Evolutionary conservation across 2,888 invertebrate species (phyloP).

Genomic region (Xanthia togata): DNA sequence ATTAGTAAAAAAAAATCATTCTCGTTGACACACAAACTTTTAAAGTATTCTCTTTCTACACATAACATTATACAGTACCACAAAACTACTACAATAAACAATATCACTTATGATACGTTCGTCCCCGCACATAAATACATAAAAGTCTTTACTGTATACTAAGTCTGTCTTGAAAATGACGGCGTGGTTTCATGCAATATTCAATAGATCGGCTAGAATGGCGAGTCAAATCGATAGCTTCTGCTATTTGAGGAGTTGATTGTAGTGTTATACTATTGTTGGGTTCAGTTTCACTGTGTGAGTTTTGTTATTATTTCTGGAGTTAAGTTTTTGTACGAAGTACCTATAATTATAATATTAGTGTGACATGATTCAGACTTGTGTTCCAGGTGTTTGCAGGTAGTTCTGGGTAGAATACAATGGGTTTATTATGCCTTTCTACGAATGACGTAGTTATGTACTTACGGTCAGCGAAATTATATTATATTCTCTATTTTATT

Average conservation of each 20-base stretch:
- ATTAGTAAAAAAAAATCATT: too few species aligned
- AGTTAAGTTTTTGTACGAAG: background rate
- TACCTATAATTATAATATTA: background rate
- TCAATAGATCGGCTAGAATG: constrained; percentile 50
- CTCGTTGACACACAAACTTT: background rate
- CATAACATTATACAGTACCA: background rate
- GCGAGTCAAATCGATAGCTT: constrained; percentile 61
- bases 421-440: background rate
- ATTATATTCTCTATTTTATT: background rate
- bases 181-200: constrained; percentile 62
- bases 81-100: constrained; percentile 21
- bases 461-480: too few species aligned
- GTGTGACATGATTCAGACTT: background rate
- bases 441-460: too few species aligned
- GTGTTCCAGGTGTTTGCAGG: background rate
- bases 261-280: constrained; percentile 37
- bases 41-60: background rate
- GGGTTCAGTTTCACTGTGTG: constrained; percentile 3
- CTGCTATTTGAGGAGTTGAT: constrained; percentile 57
- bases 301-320: constrained; percentile 18
- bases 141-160: constrained; percentile 22
- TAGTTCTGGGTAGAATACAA: background rate
- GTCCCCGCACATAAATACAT: constrained; percentile 29
- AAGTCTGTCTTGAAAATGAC: constrained; percentile 57
- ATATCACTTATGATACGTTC: constrained; percentile 33